These are phyloP conservation scores for Amphimedon queenslandica DNA, from an alignment of 37 sponge, comb jelly and placozoan genomes.

Conservation along the genomic window DNA sequence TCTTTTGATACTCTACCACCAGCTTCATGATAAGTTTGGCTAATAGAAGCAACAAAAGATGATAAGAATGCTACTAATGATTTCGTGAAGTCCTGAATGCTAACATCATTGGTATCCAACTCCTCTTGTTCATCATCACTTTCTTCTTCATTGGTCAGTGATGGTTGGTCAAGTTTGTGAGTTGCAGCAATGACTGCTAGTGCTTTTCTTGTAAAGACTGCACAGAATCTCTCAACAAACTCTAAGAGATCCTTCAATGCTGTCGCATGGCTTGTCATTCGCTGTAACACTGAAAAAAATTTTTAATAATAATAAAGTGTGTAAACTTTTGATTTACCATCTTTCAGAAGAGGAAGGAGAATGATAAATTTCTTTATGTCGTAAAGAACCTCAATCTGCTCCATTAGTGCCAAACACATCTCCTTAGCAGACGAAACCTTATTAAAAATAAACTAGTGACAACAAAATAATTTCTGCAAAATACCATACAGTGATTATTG, in stretches of 20 bases:
- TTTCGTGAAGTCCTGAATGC: background rate
- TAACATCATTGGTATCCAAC: background rate
- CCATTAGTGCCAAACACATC: slow-evolving; percentile 63
- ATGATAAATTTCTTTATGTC: background rate
- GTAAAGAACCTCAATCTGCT: slow-evolving; percentile 37
- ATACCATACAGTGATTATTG: no score
- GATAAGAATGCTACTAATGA: background rate
- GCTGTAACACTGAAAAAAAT: no score
- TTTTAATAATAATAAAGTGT: no score
- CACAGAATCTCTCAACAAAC: no score
- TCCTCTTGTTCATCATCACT: background rate
- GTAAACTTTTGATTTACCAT: no score
- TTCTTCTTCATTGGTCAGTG: background rate
- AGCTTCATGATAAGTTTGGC: background rate
- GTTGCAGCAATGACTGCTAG: background rate
- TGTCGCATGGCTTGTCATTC: no score
- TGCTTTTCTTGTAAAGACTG: no score
- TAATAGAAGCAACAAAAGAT: background rate
- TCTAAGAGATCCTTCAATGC: no score
- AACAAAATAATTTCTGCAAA: background rate
- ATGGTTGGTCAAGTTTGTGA: no score
- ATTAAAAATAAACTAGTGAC: background rate
- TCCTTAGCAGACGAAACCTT: slow-evolving; percentile 63
- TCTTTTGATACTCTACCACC: no score
- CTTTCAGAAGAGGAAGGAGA: slow-evolving; percentile 20